Conservation (phyloP, 2,113 vertebrate species). For the Kryptolebias marmoratus region DNA sequence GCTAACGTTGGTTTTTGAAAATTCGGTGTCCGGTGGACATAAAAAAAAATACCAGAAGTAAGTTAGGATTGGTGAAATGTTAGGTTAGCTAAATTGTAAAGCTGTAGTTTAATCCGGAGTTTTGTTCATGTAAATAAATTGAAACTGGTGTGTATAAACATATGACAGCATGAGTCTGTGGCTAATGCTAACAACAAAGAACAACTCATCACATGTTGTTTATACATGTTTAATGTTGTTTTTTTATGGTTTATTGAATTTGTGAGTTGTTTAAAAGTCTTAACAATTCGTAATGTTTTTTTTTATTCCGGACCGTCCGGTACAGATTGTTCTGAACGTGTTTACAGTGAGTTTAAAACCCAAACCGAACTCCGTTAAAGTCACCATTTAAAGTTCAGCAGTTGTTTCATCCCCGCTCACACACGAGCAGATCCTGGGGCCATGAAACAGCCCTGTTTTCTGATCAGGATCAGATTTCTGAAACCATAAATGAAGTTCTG, state of each 20-base stretch:
- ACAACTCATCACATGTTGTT: fast-evolving
- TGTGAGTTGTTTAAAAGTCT: too few relatives aligned
- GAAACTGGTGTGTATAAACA: background rate
- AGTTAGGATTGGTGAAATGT: background rate
- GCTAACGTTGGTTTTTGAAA: background rate
- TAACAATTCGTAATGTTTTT: too few relatives aligned
- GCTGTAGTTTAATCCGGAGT: background rate
- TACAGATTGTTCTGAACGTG: background rate
- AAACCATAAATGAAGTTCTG: too few relatives aligned
- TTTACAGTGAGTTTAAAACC: background rate
- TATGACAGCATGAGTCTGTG: background rate
- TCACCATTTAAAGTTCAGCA: background rate
- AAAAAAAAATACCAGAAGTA: conserved; percentile 23
- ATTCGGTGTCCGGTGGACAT: background rate
- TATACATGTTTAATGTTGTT: background rate
- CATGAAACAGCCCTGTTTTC: too few relatives aligned
- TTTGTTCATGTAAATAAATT: background rate
- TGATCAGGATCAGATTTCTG: too few relatives aligned
- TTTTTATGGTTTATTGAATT: background rate
- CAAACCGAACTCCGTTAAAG: background rate
- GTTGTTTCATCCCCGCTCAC: background rate
- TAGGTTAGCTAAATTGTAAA: fast-evolving
- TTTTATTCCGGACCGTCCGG: background rate
- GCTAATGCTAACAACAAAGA: conserved; percentile 65
- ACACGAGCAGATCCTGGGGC: too few relatives aligned